A percentile compares a stretch with the other conserved stretches of the same genome.
Conservation (phyloP, 2,797 vertebrate genomes). For the Brotula barbata region DNA sequence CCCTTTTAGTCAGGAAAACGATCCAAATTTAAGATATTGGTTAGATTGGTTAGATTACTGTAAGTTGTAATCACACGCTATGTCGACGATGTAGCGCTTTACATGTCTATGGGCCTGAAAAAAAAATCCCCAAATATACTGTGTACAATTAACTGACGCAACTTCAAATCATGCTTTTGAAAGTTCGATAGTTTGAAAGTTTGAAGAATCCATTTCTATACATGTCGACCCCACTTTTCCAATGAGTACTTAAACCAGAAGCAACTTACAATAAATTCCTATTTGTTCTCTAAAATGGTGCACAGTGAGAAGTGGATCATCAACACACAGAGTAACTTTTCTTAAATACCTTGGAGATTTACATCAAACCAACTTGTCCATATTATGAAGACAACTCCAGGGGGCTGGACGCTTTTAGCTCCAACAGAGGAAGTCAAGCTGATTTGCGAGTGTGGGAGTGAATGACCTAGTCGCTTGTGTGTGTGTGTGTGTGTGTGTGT, state of each 20-base stretch:
- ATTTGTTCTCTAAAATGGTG: not conserved
- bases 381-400: not conserved
- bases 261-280: not conserved
- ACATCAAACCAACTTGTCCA: not conserved
- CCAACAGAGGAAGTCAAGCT: not conserved
- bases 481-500: not conserved
- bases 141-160: no score
- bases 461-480: not conserved
- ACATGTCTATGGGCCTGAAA: no score
- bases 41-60: no score
- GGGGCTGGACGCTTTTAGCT: not conserved
- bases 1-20: conserved; percentile 20
- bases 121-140: no score
- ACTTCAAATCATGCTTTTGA: no score
- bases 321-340: conserved; percentile 1
- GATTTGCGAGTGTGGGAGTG: conserved; percentile 6
- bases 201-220: not conserved
- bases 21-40: conserved; percentile 18
- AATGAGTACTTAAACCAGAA: no score
- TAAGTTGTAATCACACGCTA: no score
- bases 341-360: conserved; percentile 4
- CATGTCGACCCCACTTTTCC: not conserved
- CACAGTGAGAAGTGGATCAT: conserved; percentile 1
- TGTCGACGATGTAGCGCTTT: no score
- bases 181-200: no score